Evolutionary conservation across 2,797 vertebrate genomes (phyloP).

Genomic region (Tenualosa ilisha): DNA sequence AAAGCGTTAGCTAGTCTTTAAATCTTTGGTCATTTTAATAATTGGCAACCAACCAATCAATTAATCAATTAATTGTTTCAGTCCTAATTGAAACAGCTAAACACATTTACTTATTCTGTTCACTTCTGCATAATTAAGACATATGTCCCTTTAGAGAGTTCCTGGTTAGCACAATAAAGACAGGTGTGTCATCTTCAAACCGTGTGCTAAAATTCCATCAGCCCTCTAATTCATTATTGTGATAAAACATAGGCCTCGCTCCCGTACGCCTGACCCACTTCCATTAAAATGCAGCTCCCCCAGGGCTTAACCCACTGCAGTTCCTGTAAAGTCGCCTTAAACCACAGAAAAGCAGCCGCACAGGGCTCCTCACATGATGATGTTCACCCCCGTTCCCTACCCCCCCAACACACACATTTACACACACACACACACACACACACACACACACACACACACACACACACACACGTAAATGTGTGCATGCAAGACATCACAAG

Average conservation of each 20-base stretch:
- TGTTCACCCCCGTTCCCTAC: neutral
- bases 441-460: no score
- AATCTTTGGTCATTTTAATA: no score
- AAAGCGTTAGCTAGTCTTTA: no score
- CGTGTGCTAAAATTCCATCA: neutral
- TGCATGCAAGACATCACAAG: no score
- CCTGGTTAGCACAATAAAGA: neutral
- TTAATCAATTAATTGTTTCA: no score
- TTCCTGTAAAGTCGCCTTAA: neutral
- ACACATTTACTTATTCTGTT: neutral
- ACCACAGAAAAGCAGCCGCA: neutral
- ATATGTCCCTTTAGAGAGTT: neutral
- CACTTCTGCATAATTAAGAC: neutral
- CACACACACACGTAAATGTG: no score
- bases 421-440: no score
- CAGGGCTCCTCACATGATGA: neutral
- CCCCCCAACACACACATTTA: no score
- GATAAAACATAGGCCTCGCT: neutral
- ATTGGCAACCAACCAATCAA: no score
- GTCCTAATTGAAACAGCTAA: no score
- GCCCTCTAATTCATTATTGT: neutral
- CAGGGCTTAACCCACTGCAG: neutral
- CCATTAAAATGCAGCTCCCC: neutral
- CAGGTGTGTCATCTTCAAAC: neutral
- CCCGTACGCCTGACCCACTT: neutral